These are phyloP conservation scores for Pandemis heparana DNA, from an alignment of 2,888 invertebrate genomes.

Conservation along the genomic window DNA sequence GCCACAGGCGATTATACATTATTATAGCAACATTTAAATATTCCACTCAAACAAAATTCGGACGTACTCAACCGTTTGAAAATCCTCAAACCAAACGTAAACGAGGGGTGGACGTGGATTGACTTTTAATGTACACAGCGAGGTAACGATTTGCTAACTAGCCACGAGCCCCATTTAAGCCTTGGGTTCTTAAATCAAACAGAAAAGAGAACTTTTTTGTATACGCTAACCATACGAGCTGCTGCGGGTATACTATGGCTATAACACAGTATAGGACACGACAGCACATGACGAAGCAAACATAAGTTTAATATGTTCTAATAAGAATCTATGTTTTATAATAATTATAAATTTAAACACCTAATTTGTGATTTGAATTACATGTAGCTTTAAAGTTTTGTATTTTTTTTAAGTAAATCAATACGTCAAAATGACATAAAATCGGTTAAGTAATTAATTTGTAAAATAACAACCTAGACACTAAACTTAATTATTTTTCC, in stretches of 20 bases:
- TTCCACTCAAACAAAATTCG: not conserved
- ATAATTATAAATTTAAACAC: too few relatives aligned
- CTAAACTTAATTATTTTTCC: too few relatives aligned
- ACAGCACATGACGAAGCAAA: not conserved
- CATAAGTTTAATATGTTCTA: too few relatives aligned
- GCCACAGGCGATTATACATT: not conserved
- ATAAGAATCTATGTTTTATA: too few relatives aligned
- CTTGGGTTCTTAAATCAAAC: slow-evolving; percentile 60
- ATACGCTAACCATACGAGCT: slow-evolving; percentile 49
- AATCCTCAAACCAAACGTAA: slow-evolving; percentile 23
- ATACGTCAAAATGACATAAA: too few relatives aligned
- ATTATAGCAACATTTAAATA: not conserved
- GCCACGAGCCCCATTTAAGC: slow-evolving; percentile 45
- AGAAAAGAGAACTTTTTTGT: slow-evolving; percentile 57
- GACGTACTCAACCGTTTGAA: not conserved
- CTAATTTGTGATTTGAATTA: too few relatives aligned
- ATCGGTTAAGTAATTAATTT: too few relatives aligned
- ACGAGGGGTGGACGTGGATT: slow-evolving; percentile 28
- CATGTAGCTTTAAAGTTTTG: too few relatives aligned
- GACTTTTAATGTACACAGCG: slow-evolving; percentile 45
- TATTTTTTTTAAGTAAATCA: too few relatives aligned
- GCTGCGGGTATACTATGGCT: slow-evolving; percentile 36
- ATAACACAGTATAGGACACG: not conserved
- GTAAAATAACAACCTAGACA: too few relatives aligned
- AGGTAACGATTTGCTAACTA: slow-evolving; percentile 54